Base-by-base conservation (phyloP, 2,888 invertebrate species). In the Drosophila imparisetae region DNA sequence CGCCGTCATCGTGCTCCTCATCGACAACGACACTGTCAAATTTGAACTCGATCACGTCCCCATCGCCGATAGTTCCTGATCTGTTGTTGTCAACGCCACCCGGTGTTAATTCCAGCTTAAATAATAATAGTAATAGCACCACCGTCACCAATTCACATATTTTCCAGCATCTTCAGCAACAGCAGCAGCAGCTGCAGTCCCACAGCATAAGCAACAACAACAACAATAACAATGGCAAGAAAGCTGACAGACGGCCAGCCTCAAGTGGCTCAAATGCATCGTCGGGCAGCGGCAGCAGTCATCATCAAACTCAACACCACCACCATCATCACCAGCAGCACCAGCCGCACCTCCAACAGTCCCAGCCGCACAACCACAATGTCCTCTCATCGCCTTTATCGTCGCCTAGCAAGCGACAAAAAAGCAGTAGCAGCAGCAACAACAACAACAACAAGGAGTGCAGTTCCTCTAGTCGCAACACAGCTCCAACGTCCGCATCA, bases 41-140 rank as follows among this genome's bases (percentile, higher is more conserved):
- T 76, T 91, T 93, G 66, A 93, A 93, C 83, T 92, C 93, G 75
- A 93, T 93, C 80, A 93, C 92, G 65, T 93, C 93, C 62, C 93
- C 92, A 40, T 92, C 93, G 24, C 92, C 93, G 77, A 91, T 92
- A 80, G 92, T 93, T 75, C 93, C 93, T 63, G 93, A 93, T 68
- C 83, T 91, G 69, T 78, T 93, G 66, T 76, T 93, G 53, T 93
- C 92, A 53, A 92, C 92, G 66, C 92, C 93, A 36, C 92, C 92
- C 10, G 91, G 92, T 60, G 72, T 89, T 38, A 88, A 90, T 72
- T 83, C 84, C 63, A 86, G 89, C 64, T 64, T 88, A 53, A 76
- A 72, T 67, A 80, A 55, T 74, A 80, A 80, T 66, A 80, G 58
- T 74, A 80, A 80, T 66, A 74, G 64, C 65, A 69, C 57, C 77